These are phyloP conservation scores for Lethocerus indicus DNA, from an alignment of 1,140 invertebrate genomes.

Conservation along the genomic window DNA sequence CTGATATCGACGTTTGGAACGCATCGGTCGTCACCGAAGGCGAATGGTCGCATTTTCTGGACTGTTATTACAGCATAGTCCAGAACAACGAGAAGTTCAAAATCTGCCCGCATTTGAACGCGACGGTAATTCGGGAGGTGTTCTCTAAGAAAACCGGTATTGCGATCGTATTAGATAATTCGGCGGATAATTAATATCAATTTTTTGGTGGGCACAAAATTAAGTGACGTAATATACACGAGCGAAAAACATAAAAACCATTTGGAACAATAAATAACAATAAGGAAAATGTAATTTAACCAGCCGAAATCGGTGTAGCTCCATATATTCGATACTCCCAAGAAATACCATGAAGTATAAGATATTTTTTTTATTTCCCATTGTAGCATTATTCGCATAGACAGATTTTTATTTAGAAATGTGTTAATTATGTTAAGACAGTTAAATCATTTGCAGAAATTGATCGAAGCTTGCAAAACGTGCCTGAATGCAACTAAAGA, in stretches of 20 bases:
- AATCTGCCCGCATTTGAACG: slow-evolving; percentile 22
- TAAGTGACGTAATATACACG: no score
- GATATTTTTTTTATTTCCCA: neutral
- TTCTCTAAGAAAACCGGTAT: slow-evolving; percentile 18
- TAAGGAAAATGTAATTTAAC: no score
- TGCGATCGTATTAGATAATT: slow-evolving; percentile 15
- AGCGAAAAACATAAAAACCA: no score
- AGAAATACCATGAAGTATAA: neutral
- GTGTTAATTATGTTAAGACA: slow-evolving; percentile 20
- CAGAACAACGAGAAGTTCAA: slow-evolving; percentile 39
- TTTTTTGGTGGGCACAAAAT: slow-evolving; percentile 7
- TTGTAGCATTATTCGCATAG: neutral
- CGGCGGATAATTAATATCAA: slow-evolving; percentile 8
- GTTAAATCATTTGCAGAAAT: slow-evolving; percentile 26
- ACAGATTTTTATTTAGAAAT: slow-evolving; percentile 21
- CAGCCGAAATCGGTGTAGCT: neutral
- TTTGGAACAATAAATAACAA: no score
- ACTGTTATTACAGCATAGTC: slow-evolving; percentile 50
- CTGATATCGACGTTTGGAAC: slow-evolving; percentile 67
- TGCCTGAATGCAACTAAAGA: neutral
- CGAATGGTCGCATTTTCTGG: slow-evolving; percentile 75
- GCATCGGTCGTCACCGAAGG: slow-evolving; percentile 50
- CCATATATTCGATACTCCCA: neutral
- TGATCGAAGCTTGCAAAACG: slow-evolving; percentile 27
- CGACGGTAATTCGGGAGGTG: slow-evolving; percentile 15